Evolutionary conservation across 2,888 invertebrate species (phyloP).

Genomic region (Buathra laborator): DNA sequence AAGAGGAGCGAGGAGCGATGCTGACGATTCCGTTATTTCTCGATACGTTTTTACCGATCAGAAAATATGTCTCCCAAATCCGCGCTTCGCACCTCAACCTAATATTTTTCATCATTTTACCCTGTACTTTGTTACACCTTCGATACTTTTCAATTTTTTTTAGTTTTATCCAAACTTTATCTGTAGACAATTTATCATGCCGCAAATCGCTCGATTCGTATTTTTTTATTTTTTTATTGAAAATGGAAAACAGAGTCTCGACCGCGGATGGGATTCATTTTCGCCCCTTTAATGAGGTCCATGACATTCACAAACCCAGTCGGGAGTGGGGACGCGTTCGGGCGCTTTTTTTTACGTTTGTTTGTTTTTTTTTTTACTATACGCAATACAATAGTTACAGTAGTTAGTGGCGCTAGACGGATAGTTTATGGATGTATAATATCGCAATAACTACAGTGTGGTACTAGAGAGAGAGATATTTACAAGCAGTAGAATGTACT

Average conservation of each 20-base stretch:
- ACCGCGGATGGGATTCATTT: constrained; percentile 77
- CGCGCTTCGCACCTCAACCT: constrained; percentile 36
- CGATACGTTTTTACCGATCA: constrained; percentile 75
- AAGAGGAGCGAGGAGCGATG: constrained; percentile 41
- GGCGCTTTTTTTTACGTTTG: constrained; percentile 73
- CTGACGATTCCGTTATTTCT: constrained; percentile 39
- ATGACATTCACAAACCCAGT: constrained; percentile 83
- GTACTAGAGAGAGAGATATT: constrained; percentile 81
- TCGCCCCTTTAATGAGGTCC: constrained; percentile 84
- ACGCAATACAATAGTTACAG: constrained; percentile 77
- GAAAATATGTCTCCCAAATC: constrained; percentile 84
- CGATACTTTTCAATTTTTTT: background rate
- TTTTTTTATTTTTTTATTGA: constrained; percentile 3
- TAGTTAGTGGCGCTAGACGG: constrained; percentile 80
- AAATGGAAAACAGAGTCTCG: constrained; percentile 43
- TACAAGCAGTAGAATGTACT: constrained; percentile 84
- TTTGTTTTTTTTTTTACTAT: constrained; percentile 44
- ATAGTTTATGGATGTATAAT: constrained; percentile 73
- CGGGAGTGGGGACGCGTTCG: constrained; percentile 81
- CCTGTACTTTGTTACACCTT: background rate
- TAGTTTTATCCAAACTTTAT: background rate
- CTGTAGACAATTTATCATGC: background rate
- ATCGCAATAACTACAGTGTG: constrained; percentile 76
- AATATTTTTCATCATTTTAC: background rate
- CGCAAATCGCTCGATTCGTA: background rate